These are phyloP conservation scores for Aleadryas rufinucha DNA, from an alignment of 2,113 vertebrate genomes.

Conservation along the genomic window DNA sequence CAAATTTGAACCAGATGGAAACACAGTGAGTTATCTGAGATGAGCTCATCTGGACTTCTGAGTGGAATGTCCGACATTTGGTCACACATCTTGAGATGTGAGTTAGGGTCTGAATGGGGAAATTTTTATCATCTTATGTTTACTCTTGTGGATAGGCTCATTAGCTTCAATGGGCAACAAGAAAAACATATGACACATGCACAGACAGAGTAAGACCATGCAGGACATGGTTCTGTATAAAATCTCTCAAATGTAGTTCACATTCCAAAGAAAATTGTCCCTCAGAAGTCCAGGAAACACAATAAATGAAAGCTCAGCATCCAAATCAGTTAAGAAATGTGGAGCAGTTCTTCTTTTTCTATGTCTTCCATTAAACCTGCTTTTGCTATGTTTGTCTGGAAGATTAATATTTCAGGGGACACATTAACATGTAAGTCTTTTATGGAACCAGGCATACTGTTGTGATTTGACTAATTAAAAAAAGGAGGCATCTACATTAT, in stretches of 20 bases:
- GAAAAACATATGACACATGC: background rate
- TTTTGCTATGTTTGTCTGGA: background rate
- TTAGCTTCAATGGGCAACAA: background rate
- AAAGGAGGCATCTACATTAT: background rate
- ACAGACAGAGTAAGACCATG: background rate
- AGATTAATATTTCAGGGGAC: background rate
- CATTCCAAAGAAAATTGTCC: background rate
- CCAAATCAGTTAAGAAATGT: background rate
- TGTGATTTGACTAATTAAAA: background rate
- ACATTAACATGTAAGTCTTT: background rate
- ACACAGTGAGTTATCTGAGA: constrained; percentile 68
- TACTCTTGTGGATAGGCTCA: constrained; percentile 25
- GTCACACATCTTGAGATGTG: constrained; percentile 51
- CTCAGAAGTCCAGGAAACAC: background rate
- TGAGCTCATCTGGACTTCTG: constrained; percentile 73
- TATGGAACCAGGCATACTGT: background rate
- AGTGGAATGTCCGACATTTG: constrained; percentile 60
- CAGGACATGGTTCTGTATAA: background rate
- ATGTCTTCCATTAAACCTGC: background rate
- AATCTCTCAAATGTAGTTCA: background rate
- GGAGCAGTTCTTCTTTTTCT: background rate
- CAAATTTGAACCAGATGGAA: constrained; percentile 77
- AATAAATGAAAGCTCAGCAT: background rate
- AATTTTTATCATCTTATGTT: constrained; percentile 37
- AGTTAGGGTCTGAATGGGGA: constrained; percentile 18